Conservation (phyloP, 2,113 vertebrate genomes). For the Axis porcinus region DNA sequence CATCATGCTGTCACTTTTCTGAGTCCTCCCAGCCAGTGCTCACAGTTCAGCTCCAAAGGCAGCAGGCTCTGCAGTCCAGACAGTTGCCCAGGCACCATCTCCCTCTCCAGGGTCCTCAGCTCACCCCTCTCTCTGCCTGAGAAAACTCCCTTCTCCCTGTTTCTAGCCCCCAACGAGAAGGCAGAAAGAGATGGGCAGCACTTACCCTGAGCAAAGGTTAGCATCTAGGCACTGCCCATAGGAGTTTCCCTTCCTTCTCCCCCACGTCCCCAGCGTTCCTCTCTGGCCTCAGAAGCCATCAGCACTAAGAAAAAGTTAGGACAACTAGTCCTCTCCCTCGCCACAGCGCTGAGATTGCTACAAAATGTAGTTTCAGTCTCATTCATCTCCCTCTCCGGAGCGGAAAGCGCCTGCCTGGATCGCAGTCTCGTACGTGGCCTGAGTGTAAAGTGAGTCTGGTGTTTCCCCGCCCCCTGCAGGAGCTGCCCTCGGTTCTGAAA, state of each 20-base stretch:
- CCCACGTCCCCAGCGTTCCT: neutral
- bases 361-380: neutral
- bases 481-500: slow-evolving; percentile 92
- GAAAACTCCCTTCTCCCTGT: neutral
- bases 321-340: neutral
- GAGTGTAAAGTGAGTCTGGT: slow-evolving; percentile 39
- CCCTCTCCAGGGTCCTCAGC: neutral
- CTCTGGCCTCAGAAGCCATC: neutral
- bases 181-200: neutral
- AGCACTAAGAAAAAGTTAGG: slow-evolving; percentile 26
- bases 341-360: neutral
- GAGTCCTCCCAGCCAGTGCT: neutral
- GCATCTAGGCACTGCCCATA: neutral
- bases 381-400: neutral
- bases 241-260: neutral
- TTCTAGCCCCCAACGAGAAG: neutral
- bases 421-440: neutral
- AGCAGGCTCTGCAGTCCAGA: neutral
- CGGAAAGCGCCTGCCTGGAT: neutral
- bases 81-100: neutral
- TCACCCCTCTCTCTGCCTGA: neutral
- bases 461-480: slow-evolving; percentile 77
- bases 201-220: neutral
- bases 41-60: neutral
- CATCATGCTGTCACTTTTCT: slow-evolving; percentile 47